Percentiles rank a stretch among this genome's conserved stretches.
Conservation (phyloP, 1,140 invertebrate genomes). For the Pachyrhynchus sulphureomaculatus region DNA sequence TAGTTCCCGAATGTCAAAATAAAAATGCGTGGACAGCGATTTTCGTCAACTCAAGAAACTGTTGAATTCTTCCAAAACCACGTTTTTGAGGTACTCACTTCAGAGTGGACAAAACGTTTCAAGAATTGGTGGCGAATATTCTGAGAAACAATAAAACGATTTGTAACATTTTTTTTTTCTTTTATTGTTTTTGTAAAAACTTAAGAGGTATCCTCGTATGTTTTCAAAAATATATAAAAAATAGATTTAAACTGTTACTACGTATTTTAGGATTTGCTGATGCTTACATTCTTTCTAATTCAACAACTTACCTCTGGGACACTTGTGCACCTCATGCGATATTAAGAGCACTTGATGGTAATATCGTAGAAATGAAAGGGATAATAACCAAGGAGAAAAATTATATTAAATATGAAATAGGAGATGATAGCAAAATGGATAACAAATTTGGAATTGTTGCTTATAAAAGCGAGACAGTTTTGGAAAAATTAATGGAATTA, state of each 20-base stretch:
- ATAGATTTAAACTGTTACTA: background rate
- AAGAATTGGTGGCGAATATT: no score
- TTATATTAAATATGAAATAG: slow-evolving; percentile 42
- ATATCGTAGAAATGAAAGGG: slow-evolving; percentile 51
- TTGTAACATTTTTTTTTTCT: no score
- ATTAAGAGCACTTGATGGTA: slow-evolving; percentile 65
- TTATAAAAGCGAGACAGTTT: slow-evolving; percentile 54
- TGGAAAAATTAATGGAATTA: slow-evolving; percentile 42
- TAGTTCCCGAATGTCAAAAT: no score
- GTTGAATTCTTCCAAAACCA: no score
- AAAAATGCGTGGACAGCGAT: no score
- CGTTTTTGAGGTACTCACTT: no score
- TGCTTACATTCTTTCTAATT: slow-evolving; percentile 77
- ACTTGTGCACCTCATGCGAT: slow-evolving; percentile 83
- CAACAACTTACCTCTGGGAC: slow-evolving; percentile 83
- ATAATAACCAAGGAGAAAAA: slow-evolving; percentile 37
- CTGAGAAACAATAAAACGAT: no score
- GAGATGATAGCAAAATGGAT: slow-evolving; percentile 36
- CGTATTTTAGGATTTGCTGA: slow-evolving; percentile 55
- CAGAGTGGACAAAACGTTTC: no score
- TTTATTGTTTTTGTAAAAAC: no score
- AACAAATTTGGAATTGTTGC: slow-evolving; percentile 66
- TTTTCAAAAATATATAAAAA: no score
- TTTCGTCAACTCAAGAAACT: no score
- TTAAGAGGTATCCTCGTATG: no score